phyloP scores from a whole-genome alignment of 2,888 invertebrate genomes.

The Aphodius granarius region DNA sequence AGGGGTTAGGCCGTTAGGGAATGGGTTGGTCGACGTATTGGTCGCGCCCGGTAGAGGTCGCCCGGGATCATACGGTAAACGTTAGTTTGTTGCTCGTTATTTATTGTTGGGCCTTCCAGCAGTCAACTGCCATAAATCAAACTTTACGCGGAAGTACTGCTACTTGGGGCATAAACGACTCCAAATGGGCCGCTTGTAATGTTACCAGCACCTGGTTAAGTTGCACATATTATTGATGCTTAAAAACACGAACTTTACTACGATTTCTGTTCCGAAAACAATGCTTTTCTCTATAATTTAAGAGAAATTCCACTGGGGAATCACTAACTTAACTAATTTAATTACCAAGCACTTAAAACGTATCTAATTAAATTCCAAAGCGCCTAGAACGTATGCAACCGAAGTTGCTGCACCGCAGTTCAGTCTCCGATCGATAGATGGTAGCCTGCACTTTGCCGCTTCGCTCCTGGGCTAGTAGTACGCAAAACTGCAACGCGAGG shows the following conservation, averaged over 20 bases:
- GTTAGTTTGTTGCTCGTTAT: neutral
- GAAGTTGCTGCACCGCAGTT: neutral
- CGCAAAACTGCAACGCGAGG: conserved; percentile 18
- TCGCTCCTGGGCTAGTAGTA: conserved; percentile 1
- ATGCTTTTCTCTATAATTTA: too few relatives aligned
- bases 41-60: neutral
- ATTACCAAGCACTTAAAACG: too few relatives aligned
- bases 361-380: too few relatives aligned
- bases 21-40: neutral
- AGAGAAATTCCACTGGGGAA: too few relatives aligned
- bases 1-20: neutral
- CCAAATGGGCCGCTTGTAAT: neutral
- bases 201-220: neutral
- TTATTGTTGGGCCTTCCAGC: neutral
- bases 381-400: neutral
- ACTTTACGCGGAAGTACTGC: neutral
- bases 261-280: neutral
- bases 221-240: neutral
- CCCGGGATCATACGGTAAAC: neutral
- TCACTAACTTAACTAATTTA: too few relatives aligned
- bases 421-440: neutral
- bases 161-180: neutral
- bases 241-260: too few relatives aligned
- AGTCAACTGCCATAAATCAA: neutral
- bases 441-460: conserved; percentile 8